Percentiles rank a stretch among this genome's conserved stretches.
Conservation (phyloP, 2,888 invertebrate genomes). For the Orthonevra nobilis region DNA sequence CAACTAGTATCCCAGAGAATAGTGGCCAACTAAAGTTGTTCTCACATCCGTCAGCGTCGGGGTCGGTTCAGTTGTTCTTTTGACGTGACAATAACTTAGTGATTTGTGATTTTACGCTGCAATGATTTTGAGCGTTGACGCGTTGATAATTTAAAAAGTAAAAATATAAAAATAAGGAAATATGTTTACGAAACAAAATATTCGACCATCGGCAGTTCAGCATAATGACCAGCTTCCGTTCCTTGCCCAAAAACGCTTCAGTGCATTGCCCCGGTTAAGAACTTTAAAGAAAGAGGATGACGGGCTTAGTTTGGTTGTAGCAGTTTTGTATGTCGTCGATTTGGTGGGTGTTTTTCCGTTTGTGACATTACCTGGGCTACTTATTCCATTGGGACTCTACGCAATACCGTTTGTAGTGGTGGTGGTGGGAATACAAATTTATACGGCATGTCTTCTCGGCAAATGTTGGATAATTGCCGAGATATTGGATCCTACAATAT, state of each 20-base stretch:
- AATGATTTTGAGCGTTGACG: conserved; percentile 35
- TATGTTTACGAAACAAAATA: conserved; percentile 53
- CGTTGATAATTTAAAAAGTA: conserved; percentile 1
- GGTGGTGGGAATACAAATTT: conserved; percentile 87
- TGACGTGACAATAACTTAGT: conserved; percentile 31
- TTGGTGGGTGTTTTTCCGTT: conserved; percentile 92
- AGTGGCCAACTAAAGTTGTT: conserved; percentile 36
- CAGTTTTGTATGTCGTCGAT: conserved; percentile 88
- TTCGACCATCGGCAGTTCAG: conserved; percentile 28
- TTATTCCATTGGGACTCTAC: conserved; percentile 87
- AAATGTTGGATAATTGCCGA: conserved; percentile 89
- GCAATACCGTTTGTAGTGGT: conserved; percentile 86
- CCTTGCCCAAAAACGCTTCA: conserved; percentile 76
- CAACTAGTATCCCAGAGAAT: conserved; percentile 6
- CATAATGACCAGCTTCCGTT: conserved; percentile 77
- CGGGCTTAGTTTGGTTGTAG: conserved; percentile 84
- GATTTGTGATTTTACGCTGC: conserved; percentile 10
- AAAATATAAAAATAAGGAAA: background rate
- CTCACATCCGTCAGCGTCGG: conserved; percentile 37
- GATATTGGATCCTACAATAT: conserved; percentile 85
- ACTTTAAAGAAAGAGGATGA: conserved; percentile 73
- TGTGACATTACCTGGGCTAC: conserved; percentile 87
- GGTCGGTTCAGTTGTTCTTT: conserved; percentile 44
- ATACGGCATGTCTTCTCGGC: conserved; percentile 90
- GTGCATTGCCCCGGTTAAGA: conserved; percentile 77